Evolutionary conservation across 2,113 vertebrate genomes (phyloP), one percentile per base, ranked within the genome.

Genomic region (Phyllostomus hastatus): DNA sequence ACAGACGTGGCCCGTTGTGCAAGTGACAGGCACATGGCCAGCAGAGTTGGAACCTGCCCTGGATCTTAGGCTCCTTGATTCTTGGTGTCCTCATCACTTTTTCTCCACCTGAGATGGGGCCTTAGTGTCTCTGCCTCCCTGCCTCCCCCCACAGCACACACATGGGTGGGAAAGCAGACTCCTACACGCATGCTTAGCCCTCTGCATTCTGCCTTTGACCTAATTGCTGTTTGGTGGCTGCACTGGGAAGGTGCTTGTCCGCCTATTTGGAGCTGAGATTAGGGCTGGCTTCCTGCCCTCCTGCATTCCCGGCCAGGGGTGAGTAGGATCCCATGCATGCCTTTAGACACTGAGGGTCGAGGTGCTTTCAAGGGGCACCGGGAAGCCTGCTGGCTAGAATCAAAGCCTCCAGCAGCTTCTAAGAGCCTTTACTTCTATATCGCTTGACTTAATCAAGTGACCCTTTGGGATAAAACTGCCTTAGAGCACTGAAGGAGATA

Each of bases 241-340:
- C 38, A 5, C 0, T 9, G 16, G 80, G 67, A 46, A 59, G 38
- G 88, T 31, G 38, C 73, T 86, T 72, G 14, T 87, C 41, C 48
- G 19, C 78, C 48, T 89, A 5, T 78, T 83, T 93, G 86, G 66
- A 61, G 41, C 67, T 90, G 79, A 70, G 57, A 19, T 69, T 50
- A 73, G 52, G 38, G 35, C 22, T 96, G 50, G 43, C 54, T 91
- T 67, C n/a, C 35, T 80, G 50, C 43, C 76, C 61, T 84, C 64
- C 24, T 85, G 50, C 38, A 72, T 80, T 81, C 72, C 26, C 41
- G 73, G 73, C 50, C 43, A 43, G 5, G 9, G 16, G 14, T 35
- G 41, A 24, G 70, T 69, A 26, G 79, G 24, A 17, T 8, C 22
- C 26, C 4, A 7, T n/a, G 41, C 11, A 7, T 69, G 24, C 35